These are phyloP conservation scores for Parotia lawesii DNA, from an alignment of 2,113 vertebrate species.

Conservation along the genomic window DNA sequence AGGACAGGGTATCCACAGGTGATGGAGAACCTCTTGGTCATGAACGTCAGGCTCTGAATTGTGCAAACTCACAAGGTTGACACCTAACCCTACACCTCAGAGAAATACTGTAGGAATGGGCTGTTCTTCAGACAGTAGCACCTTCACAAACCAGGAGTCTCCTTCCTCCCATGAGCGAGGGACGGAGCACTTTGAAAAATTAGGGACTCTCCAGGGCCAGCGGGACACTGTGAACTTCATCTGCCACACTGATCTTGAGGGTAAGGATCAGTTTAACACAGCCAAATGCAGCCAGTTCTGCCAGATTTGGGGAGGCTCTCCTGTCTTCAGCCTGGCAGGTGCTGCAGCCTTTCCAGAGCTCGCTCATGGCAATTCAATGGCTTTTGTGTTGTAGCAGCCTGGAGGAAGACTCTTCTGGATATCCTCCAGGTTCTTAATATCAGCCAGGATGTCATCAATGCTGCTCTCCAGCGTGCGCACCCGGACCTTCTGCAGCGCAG, in stretches of 20 bases:
- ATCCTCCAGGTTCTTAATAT: constrained; percentile 88
- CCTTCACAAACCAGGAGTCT: background rate
- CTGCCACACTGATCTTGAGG: background rate
- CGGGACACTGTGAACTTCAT: background rate
- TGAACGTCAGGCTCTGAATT: background rate
- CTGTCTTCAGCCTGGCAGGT: background rate
- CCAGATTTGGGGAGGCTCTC: background rate
- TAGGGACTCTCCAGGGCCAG: background rate
- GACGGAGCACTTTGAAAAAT: background rate
- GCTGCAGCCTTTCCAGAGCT: background rate
- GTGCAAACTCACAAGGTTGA: background rate
- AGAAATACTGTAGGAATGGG: background rate
- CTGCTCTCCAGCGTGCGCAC: constrained; percentile 70
- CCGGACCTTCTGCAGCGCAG: constrained; percentile 55
- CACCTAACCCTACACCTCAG: background rate
- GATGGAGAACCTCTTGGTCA: background rate
- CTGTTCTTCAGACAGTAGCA: background rate
- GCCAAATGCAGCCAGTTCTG: background rate
- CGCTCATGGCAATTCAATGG: constrained; percentile 80
- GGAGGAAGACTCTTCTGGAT: constrained; percentile 78
- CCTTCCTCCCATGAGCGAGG: background rate
- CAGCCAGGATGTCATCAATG: constrained; percentile 77
- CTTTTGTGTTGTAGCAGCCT: constrained; percentile 82
- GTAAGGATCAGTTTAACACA: background rate
- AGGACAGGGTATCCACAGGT: background rate